Base-by-base conservation (phyloP, 2,797 vertebrate species). In the Sebastiscus tertius region DNA sequence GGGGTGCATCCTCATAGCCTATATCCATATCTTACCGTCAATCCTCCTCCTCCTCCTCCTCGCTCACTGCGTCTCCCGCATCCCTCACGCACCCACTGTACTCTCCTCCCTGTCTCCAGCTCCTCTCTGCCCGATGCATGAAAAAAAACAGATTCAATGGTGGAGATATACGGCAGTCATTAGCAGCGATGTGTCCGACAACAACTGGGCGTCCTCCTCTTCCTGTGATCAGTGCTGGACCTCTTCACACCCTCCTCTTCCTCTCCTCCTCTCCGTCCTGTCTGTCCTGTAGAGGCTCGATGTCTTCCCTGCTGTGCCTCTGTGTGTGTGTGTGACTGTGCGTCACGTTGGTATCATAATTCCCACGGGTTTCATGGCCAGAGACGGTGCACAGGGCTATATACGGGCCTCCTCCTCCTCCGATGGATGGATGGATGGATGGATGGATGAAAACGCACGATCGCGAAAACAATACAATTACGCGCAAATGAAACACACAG, bases 61-160 rank as follows among this genome's bases (percentile, higher is more conserved):
- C 87, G 81, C 88, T 94, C 88, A 95, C 92, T 95, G 94, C 93
- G 94, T 94, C 93, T 95, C 93, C 91, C 91, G 90, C 94, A 94
- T 95, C 88, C 85, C 89, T 90, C 87, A 88, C 90, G 79, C 83
- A 89, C 86, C 87, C 90, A 73, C 89, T 77, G 79, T 78, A 64
- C 87, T 87, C 87, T 84, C 86, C 85, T 80, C 77, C 79, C 77
- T 83, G 69, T 84, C 81, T 85, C 82, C 77, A 67, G 34, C 88
- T 84, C 67, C 72, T 46, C 83, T 89, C 78, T 52, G 80, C 79
- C 89, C 89, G 85, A 93, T 90, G 87, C 93, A 94, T 95, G 82
- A 87, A 95, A 88, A 86, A 89, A 81, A 46, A 39, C 1, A 71
- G 88, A 92, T 90, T 89, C 83, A 90, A 67, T 80, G 70, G 78